These are phyloP conservation scores for Micromys minutus DNA, from an alignment of 2,113 vertebrate species.

Conservation along the genomic window DNA sequence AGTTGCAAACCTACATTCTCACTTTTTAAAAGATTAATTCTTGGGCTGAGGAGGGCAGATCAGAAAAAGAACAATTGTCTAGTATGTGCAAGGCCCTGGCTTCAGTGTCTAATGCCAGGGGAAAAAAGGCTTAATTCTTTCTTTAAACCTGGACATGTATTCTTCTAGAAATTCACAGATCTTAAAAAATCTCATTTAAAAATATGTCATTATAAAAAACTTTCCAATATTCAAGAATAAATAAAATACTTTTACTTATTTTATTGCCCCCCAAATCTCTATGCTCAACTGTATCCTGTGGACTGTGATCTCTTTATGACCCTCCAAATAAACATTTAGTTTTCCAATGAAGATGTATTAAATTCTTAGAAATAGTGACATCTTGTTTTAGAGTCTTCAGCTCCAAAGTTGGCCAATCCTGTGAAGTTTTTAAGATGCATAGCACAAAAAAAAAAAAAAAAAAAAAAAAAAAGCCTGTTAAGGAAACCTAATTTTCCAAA, in stretches of 20 bases:
- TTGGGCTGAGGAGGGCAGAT: neutral
- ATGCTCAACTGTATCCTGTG: neutral
- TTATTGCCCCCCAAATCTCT: neutral
- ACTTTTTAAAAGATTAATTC: slow-evolving; percentile 38
- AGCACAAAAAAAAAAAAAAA: too few relatives aligned
- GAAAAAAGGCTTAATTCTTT: neutral
- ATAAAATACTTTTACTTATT: neutral
- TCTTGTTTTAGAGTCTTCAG: neutral
- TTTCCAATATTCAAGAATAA: slow-evolving; percentile 3
- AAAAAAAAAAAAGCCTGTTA: neutral
- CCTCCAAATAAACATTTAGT: neutral
- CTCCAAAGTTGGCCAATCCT: slow-evolving; percentile 1
- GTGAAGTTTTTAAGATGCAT: neutral
- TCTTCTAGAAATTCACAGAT: slow-evolving; percentile 51
- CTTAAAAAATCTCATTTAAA: slow-evolving; percentile 29
- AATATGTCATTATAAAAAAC: slow-evolving; percentile 21
- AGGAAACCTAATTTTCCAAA: neutral
- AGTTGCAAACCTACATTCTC: neutral
- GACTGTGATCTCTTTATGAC: neutral
- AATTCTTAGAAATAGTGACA: neutral
- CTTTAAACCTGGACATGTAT: slow-evolving; percentile 28
- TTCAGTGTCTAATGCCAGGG: neutral
- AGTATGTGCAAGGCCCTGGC: neutral
- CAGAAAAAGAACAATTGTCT: neutral
- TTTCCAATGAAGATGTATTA: neutral